Evolutionary conservation across 2,888 invertebrate genomes (phyloP), one percentile per base, ranked within the genome.

Genomic region (Drosophila niveifrons): DNA sequence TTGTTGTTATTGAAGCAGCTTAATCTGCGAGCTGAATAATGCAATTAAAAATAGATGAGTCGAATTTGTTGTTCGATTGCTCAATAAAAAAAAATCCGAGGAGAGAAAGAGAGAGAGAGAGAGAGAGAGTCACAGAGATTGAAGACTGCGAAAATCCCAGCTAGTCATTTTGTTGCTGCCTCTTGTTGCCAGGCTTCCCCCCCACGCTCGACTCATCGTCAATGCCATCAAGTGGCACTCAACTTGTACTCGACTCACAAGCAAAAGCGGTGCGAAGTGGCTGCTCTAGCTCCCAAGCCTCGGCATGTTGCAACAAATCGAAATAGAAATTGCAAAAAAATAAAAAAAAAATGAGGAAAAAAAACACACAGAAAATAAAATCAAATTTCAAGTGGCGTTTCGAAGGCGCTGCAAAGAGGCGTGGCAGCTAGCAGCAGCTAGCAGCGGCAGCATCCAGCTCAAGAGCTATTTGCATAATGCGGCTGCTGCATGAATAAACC

Each of bases 401-500:
- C 43, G 65, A 48, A 66, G 76, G 80, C 75, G 76, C 64, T 64
- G 75, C 48, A 67, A 75, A 70, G 72, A 56, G 76, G 65, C 62
- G 76, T 74, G 75, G 65, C 64, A 55, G 31, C 39, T 39, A 41
- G 39, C 39, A 39, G 39, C 39, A 13, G 34, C 18, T n/a, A 31
- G 11, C n/a, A 41, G 39, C 39, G 13, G 39, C 39, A 41, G 36
- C 39, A 31, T n/a, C 6, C 15, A 78, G 56, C 69, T 75, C 62
- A 70, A 77, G 69, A 69, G 87, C 81, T 77, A 83, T 83, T 83
- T 83, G 89, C 83, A 83, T 83, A 83, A 83, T 83, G 83, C 83
- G 89, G 72, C 83, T 83, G 89, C 89, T 83, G 83, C 87, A 83
- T 83, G 83, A 83, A 83, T 83, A 83, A 83, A 88, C 89, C 83